A percentile compares a stretch with the other conserved stretches of the same genome.
phyloP scores from a whole-genome alignment of 53 echinoderm and acorn worm genomes.

The Antedon mediterranea region DNA sequence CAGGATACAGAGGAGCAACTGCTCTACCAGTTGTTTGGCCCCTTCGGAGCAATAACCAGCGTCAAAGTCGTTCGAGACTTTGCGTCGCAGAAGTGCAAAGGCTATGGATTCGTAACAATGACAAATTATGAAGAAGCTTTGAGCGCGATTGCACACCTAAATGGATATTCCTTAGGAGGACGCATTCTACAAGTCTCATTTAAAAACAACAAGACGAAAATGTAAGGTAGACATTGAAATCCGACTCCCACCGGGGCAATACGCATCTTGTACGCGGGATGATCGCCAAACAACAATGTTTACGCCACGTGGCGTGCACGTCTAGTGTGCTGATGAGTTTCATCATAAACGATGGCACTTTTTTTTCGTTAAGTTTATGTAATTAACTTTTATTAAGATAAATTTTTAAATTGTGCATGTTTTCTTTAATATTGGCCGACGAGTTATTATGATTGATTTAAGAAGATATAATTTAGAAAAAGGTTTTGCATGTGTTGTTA shows the following conservation, averaged over 20 bases:
- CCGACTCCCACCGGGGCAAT: background rate
- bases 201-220: constrained; percentile 80
- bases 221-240: background rate
- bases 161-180: constrained; percentile 82
- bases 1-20: constrained; percentile 88
- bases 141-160: constrained; percentile 72
- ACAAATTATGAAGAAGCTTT: constrained; percentile 98
- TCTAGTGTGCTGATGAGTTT: background rate
- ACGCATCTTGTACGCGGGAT: background rate
- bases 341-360: background rate
- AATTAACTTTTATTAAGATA: background rate
- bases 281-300: background rate
- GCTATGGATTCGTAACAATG: constrained; percentile 98
- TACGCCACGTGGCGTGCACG: background rate
- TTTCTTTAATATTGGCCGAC: background rate
- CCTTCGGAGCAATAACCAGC: constrained; percentile 92
- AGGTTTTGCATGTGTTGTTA: background rate
- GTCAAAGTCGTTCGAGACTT: constrained; percentile 94
- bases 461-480: background rate
- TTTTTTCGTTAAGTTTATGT: background rate
- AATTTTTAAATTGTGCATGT: background rate
- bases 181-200: constrained; percentile 93
- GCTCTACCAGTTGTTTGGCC: constrained; percentile 95
- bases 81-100: constrained; percentile 89
- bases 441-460: background rate